A percentile compares a stretch with the other conserved stretches of the same genome.
These are phyloP conservation scores for Numenius phaeopus DNA, from an alignment of 2,797 vertebrate genomes.

Conservation along the genomic window DNA sequence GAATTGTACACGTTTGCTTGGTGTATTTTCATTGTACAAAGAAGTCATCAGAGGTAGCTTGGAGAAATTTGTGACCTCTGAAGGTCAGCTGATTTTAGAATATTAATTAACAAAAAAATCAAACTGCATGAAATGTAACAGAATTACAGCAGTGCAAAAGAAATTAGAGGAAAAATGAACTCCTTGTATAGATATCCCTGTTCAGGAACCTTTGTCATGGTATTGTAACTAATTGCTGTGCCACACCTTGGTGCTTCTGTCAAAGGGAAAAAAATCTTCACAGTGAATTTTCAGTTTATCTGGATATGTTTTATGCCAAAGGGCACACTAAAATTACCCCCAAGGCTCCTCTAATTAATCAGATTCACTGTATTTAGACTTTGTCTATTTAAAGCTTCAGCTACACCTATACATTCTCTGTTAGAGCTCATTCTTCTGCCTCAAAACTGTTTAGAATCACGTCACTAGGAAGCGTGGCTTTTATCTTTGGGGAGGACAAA, in stretches of 20 bases:
- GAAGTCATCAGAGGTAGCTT: background rate
- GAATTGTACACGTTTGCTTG: background rate
- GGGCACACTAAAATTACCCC: background rate
- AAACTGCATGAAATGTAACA: background rate
- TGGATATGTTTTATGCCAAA: background rate
- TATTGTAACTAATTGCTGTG: background rate
- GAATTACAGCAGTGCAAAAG: background rate
- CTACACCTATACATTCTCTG: background rate
- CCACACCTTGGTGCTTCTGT: background rate
- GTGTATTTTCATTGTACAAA: background rate
- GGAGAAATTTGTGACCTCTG: background rate
- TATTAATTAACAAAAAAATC: constrained; percentile 2
- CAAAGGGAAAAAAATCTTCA: background rate
- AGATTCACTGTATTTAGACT: background rate
- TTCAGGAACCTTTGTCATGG: background rate
- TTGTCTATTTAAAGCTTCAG: background rate
- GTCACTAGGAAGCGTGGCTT: background rate
- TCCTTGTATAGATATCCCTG: background rate
- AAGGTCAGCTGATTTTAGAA: background rate
- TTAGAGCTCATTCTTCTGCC: background rate
- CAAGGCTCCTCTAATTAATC: background rate
- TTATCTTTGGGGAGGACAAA: background rate
- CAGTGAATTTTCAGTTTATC: background rate
- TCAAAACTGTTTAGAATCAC: background rate
- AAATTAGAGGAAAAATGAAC: background rate